These are phyloP conservation scores for Ypsolopha scabrella DNA, from an alignment of 2,888 invertebrate genomes.

Conservation along the genomic window DNA sequence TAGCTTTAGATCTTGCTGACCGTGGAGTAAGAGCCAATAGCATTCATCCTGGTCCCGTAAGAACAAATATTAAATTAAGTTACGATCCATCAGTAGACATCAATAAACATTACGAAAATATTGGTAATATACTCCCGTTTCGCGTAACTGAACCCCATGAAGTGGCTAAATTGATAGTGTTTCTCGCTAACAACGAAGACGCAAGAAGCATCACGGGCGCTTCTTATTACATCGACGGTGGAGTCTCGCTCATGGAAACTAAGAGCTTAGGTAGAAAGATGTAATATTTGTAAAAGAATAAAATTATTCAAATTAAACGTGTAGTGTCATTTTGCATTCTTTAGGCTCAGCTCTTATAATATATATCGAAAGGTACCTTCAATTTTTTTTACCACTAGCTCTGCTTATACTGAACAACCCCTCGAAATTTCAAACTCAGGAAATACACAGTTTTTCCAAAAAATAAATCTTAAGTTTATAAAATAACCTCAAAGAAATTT, in stretches of 20 bases:
- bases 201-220: slow-evolving; percentile 7
- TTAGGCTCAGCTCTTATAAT: too few relatives aligned
- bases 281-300: not conserved
- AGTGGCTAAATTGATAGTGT: slow-evolving; percentile 16
- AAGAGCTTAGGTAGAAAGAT: not conserved
- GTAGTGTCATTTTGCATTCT: not conserved
- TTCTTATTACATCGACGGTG: slow-evolving; percentile 10
- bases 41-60: not conserved
- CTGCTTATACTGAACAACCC: too few relatives aligned
- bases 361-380: too few relatives aligned
- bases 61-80: not conserved
- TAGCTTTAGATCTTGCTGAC: not conserved
- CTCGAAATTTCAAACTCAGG: too few relatives aligned
- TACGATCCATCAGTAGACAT: not conserved
- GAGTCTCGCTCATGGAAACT: not conserved
- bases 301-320: not conserved
- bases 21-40: not conserved
- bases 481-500: too few relatives aligned
- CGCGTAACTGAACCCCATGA: slow-evolving; percentile 3
- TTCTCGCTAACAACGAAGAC: slow-evolving; percentile 8
- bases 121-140: not conserved
- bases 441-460: too few relatives aligned
- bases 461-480: too few relatives aligned
- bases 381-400: too few relatives aligned
- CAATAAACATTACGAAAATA: not conserved